A percentile compares a stretch with the other conserved stretches of the same genome.
Evolutionary conservation across 2,113 vertebrate genomes (phyloP).

Genomic region (Euleptes europaea): DNA sequence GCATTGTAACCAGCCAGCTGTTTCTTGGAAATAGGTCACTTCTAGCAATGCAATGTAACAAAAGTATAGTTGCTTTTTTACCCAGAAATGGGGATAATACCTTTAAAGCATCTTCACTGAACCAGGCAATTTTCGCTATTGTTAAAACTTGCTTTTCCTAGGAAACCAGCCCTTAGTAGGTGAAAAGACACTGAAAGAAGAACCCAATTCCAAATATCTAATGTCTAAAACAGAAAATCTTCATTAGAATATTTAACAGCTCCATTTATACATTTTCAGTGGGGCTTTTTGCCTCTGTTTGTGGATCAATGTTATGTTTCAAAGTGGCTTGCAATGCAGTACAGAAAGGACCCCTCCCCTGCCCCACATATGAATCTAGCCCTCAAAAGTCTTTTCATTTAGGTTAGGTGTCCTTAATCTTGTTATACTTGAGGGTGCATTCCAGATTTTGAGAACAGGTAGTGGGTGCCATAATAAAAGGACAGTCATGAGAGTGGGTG

Average conservation of each 20-base stretch:
- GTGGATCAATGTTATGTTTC: neutral
- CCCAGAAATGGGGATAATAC: neutral
- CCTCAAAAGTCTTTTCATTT: neutral
- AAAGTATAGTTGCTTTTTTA: neutral
- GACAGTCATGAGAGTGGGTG: too few relatives aligned
- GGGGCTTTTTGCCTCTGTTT: neutral
- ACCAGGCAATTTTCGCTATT: neutral
- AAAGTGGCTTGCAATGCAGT: neutral
- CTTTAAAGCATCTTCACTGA: neutral
- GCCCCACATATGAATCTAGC: rapidly evolving
- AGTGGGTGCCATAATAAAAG: too few relatives aligned
- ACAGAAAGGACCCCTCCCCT: rapidly evolving
- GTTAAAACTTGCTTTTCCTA: neutral
- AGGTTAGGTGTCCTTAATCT: neutral
- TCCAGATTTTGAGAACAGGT: too few relatives aligned
- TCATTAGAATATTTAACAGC: neutral
- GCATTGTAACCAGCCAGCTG: neutral
- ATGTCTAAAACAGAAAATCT: neutral
- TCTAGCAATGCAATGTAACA: neutral
- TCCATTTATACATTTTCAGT: neutral
- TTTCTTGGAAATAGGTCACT: neutral
- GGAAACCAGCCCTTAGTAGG: neutral
- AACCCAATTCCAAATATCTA: neutral
- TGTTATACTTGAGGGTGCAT: too few relatives aligned
- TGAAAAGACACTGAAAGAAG: neutral